phyloP scores from a whole-genome alignment of 2,797 vertebrate species.

The Staurois parvus region DNA sequence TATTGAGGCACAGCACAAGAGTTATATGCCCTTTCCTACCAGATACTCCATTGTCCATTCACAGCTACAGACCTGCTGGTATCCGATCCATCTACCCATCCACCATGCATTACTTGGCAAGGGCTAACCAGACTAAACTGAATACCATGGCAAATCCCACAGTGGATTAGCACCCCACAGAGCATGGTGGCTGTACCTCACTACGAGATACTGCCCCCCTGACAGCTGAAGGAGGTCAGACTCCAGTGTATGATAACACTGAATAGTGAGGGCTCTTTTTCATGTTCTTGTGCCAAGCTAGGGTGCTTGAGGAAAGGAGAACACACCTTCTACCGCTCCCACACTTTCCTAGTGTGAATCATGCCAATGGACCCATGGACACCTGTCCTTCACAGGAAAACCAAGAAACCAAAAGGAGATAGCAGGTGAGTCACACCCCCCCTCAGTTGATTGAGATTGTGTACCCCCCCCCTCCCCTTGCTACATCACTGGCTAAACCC shows the following conservation, averaged over 20 bases:
- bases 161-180: conserved; percentile 18
- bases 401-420: too few relatives aligned
- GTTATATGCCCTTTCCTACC: too few relatives aligned
- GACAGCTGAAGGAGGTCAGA: neutral
- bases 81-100: too few relatives aligned
- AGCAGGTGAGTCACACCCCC: neutral
- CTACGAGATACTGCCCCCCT: neutral
- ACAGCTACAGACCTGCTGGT: neutral
- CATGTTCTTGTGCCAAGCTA: neutral
- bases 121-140: neutral
- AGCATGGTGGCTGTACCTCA: neutral
- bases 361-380: neutral
- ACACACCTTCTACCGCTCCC: neutral
- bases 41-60: neutral
- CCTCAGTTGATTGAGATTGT: neutral
- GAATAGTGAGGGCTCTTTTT: neutral
- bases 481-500: too few relatives aligned
- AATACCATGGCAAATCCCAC: conserved; percentile 28
- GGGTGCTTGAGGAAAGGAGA: neutral
- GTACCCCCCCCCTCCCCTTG: neutral
- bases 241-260: neutral
- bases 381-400: neutral
- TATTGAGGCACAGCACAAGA: too few relatives aligned
- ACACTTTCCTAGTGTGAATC: neutral
- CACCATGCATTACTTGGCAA: neutral